Conservation (phyloP, 2,797 vertebrate genomes). For the Myiotriccus ornatus region DNA sequence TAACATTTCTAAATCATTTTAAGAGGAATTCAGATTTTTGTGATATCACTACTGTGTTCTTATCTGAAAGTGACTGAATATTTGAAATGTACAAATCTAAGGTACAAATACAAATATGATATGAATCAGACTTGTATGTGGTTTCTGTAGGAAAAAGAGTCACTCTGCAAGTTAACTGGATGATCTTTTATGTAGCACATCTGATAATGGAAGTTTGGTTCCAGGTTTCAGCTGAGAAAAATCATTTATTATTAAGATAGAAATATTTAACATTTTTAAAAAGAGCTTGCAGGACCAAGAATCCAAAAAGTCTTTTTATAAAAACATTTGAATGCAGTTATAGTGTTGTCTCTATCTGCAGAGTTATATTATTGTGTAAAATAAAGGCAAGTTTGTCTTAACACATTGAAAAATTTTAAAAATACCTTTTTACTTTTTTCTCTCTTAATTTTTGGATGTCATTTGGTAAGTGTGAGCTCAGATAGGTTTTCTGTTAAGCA, state of each 20-base stretch:
- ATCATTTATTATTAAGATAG: neutral
- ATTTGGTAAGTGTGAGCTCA: neutral
- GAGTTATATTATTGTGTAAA: neutral
- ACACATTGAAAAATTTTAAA: neutral
- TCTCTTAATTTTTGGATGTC: neutral
- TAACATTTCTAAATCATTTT: neutral
- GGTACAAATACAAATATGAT: neutral
- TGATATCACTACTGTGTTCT: neutral
- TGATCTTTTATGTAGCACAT: neutral
- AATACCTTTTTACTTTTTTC: neutral
- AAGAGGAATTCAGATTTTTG: constrained; percentile 1
- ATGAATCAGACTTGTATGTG: neutral
- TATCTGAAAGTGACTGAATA: neutral
- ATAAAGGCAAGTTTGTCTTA: neutral
- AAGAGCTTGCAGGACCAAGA: neutral
- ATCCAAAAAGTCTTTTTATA: neutral
- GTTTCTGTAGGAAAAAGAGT: too few relatives aligned
- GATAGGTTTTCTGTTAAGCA: neutral
- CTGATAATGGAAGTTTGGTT: neutral
- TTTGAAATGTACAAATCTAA: neutral
- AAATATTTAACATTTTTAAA: neutral
- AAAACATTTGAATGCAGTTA: neutral
- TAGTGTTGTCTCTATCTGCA: neutral
- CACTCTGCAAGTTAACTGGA: neutral
- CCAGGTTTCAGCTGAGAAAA: neutral